These are phyloP conservation scores for cat (Felis catus) DNA, from an alignment of 2,113 vertebrate genomes.

Conservation along the genomic window F.catus_Fca126_mat1.0 CM031415.1:192208001-192208500, in stretches of 20 bases:
- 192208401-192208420: not conserved
- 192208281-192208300: not conserved
- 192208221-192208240: not conserved
- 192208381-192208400: not conserved
- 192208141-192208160: not conserved
- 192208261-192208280: not conserved
- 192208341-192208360: not conserved
- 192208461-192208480: not conserved
- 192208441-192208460: not conserved
- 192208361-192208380: not conserved
- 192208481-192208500: not conserved
- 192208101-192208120: too few species aligned
- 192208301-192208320: not conserved
- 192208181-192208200: not conserved
- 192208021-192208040: too few species aligned
- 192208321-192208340: not conserved
- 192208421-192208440: not conserved
- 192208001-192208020: too few species aligned
- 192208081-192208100: too few species aligned
- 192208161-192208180: not conserved
- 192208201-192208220: not conserved
- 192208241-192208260: not conserved
- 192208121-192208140: too few species aligned
- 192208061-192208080: too few species aligned
- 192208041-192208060: too few species aligned